Base-by-base conservation (phyloP, 2,888 invertebrate species). In the Agonum fuliginosum region DNA sequence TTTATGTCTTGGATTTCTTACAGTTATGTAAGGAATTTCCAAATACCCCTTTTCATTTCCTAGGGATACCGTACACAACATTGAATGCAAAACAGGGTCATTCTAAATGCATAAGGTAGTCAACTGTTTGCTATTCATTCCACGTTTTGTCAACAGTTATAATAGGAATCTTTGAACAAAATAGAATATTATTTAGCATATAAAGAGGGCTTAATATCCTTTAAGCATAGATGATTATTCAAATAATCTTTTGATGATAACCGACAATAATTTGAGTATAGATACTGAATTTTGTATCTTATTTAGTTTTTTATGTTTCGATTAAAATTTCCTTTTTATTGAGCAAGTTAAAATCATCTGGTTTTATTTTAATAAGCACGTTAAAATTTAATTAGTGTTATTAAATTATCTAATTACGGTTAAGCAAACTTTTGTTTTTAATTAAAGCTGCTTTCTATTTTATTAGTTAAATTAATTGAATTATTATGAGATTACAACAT, bases 51-150 rank as follows among this genome's bases (percentile, higher is more conserved):
- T 37, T 37, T 10, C 37, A 37, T 37, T 37, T 37, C 37, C 37
- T 37, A n/a, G 37, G 12, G 37, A n/a, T 46, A 46, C 46, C 17
- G 46, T 12, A 17, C 46, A 17, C 46, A 41, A 41, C 41, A 46
- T 46, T 46, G 46, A 46, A 46, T 46, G 46, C 17, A 46, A 46
- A 46, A 17, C 46, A 46, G 46, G 46, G 46, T 46, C 46, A 46
- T 46, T 46, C 17, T 8, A 3, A 46, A 46, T 46, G 46, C 17
- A 46, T 46, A 46, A 37, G 46, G 46, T 46, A 17, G 37, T 12
- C 3, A 37, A 12, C 46, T 46, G 46, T 17, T 46, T 46, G 8
- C 2, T 46, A 46, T 46, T 46, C 46, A 46, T 46, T 46, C 14
- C 8, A 17, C 17, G 1, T 2, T 1, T 4, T 46, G 46, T 17